Evolutionary conservation across 2,797 vertebrate species (phyloP), one percentile per base, ranked within the genome.

Genomic region (Merluccius polli): DNA sequence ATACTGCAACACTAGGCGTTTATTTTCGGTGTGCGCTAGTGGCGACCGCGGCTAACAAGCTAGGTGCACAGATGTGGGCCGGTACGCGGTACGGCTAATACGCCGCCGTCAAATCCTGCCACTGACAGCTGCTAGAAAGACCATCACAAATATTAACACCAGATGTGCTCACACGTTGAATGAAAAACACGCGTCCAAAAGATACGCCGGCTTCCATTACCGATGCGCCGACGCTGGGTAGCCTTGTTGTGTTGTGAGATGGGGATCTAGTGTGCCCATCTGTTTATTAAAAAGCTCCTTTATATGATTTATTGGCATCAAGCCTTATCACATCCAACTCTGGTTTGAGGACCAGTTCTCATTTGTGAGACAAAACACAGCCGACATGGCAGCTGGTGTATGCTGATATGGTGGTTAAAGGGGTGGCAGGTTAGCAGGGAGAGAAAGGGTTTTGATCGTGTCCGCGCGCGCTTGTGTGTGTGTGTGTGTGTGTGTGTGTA

Each of bases 121-220:
- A 41, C 87, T 86, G 90, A 92, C 89, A 92, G 90, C 91, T 92
- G 90, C 86, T 13, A 52, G 81, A 90, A 91, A 87, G 83, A 87
- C 87, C 88, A 79, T 87, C 85, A 82, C 72, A 84, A 88, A 92
- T 87, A 90, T 89, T 83, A 89, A 73, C 70, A 84, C 82, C 92
- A 93, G 91, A 92, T 93, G 91, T 88, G 83, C 79, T 73, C 76
- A 6, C 75, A 76, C 75, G 36, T 76, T 83, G 77, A 85, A n/a
- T n/a, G n/a, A n/a, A n/a, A n/a, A n/a, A n/a, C n/a, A n/a, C n/a
- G n/a, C n/a, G n/a, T n/a, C n/a, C n/a, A n/a, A 86, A 84, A 87
- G n/a, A 81, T 74, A 75, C 81, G 82, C 77, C 82, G 84, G 79
- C 77, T 78, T 81, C 84, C 73, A 36, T 84, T 73, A 78, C 78